Evolutionary conservation across 2,113 vertebrate genomes (phyloP), one percentile per base, ranked within the genome.

Genomic region (Anas platyrhynchos): DNA sequence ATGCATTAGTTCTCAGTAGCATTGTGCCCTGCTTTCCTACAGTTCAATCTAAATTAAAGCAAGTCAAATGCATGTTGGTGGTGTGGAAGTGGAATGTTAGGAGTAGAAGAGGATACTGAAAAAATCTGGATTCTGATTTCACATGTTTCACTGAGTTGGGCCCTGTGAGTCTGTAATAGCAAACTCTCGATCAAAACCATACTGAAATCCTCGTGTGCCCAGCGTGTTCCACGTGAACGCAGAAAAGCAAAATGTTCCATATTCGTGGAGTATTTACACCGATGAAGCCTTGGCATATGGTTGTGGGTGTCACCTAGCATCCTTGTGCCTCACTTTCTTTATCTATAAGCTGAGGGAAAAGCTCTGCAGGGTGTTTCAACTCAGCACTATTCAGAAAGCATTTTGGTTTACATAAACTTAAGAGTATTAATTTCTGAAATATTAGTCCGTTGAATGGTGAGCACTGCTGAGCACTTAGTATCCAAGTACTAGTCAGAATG

Each of bases 251-350:
- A 48, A 32, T 12, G 50, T 91, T 91, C 52, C 16, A 16, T 76
- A 27, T 34, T 73, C 0, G 0, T 83, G 83, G 31, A 62, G 36
- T 69, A 27, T 79, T 81, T 90, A 79, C 63, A 61, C 75, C 7
- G 2, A 5, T 63, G 48, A 56, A 78, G 34, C 71, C 74, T 41
- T 85, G 41, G 58, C 78, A 72, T 89, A 73, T 67, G 82, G 36
- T 63, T 87, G 84, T 94, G 89, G 65, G 55, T 96, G 83, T 93
- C 94, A 92, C 86, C 73, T 59, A 61, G 29, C 66, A 44, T 91
- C 73, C 66, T 38, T 79, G 89, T 89, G 69, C 89, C 75, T 85
- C 54, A 21, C 58, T 86, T 67, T 78, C 46, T 73, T 12, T 66
- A 43, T 72, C 48, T 41, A 0, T 82, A 65, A 79, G 32, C 59